These are phyloP conservation scores for Trichomalopsis sarcophagae DNA, from an alignment of 1,140 invertebrate genomes.

Conservation along the genomic window DNA sequence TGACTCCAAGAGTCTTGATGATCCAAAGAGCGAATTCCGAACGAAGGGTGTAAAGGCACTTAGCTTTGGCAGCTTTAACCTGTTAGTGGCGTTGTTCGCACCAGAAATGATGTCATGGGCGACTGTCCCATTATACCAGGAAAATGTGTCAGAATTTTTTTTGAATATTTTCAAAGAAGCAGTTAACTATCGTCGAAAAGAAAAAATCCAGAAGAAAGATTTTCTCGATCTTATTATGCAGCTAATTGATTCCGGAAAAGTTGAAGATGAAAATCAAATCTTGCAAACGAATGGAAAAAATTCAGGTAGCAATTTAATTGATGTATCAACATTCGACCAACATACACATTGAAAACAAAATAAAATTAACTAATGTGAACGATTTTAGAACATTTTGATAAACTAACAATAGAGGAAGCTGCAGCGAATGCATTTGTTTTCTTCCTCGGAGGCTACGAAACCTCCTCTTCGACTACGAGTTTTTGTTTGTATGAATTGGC, in stretches of 20 bases:
- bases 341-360: too few relatives aligned
- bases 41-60: neutral
- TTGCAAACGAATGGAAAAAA: too few relatives aligned
- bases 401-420: conserved; percentile 38
- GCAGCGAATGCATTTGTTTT: conserved; percentile 57
- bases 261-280: too few relatives aligned
- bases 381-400: conserved; percentile 23
- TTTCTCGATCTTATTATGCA: conserved; percentile 64
- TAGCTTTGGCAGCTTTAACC: neutral
- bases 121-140: neutral
- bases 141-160: conserved; percentile 61
- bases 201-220: conserved; percentile 62
- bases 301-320: too few relatives aligned
- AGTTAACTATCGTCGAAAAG: conserved; percentile 58
- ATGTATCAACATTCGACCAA: too few relatives aligned
- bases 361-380: neutral
- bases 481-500: conserved; percentile 64
- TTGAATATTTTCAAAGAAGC: conserved; percentile 57
- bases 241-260: conserved; percentile 57
- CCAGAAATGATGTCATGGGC: neutral
- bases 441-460: conserved; percentile 60
- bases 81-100: neutral
- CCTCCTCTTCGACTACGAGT: conserved; percentile 51
- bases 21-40: conserved; percentile 58
- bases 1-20: conserved; percentile 67